phyloP scores from a whole-genome alignment of 2,113 vertebrate species.

The Cervus canadensis region DNA sequence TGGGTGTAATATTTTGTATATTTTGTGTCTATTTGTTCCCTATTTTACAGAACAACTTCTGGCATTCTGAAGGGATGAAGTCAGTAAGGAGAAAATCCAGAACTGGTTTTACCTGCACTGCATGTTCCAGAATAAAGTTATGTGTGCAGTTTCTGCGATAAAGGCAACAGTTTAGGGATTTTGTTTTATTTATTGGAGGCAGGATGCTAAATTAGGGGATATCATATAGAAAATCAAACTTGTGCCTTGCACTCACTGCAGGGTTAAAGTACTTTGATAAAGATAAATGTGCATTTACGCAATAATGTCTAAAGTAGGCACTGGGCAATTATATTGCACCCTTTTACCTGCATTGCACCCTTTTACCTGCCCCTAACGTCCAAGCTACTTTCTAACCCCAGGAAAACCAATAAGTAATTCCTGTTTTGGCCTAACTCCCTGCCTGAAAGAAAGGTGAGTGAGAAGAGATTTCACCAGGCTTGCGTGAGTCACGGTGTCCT shows the following conservation, averaged over 20 bases:
- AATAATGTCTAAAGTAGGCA: not conserved
- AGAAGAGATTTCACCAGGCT: not conserved
- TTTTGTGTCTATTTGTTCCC: constrained; percentile 8
- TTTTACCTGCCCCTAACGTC: not conserved
- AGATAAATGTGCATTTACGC: not conserved
- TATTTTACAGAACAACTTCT: constrained; percentile 5
- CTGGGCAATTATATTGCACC: not conserved
- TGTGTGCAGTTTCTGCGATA: not conserved
- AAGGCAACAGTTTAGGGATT: not conserved
- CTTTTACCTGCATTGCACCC: not conserved
- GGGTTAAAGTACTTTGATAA: not conserved
- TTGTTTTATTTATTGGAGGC: constrained; percentile 11
- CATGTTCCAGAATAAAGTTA: constrained; percentile 30
- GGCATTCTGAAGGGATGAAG: not conserved
- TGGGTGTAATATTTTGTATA: not conserved
- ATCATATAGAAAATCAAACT: not conserved
- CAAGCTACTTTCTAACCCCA: not conserved
- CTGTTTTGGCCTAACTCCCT: not conserved
- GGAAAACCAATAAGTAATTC: not conserved
- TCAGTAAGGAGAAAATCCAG: not conserved
- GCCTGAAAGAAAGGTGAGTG: not conserved
- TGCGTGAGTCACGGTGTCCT: constrained; percentile 6
- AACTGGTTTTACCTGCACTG: constrained; percentile 65
- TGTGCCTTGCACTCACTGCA: not conserved
- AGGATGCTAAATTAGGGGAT: not conserved